Evolutionary conservation across 2,888 invertebrate genomes (phyloP), one percentile per base, ranked within the genome.

Genomic region (Nomada goodeniana): DNA sequence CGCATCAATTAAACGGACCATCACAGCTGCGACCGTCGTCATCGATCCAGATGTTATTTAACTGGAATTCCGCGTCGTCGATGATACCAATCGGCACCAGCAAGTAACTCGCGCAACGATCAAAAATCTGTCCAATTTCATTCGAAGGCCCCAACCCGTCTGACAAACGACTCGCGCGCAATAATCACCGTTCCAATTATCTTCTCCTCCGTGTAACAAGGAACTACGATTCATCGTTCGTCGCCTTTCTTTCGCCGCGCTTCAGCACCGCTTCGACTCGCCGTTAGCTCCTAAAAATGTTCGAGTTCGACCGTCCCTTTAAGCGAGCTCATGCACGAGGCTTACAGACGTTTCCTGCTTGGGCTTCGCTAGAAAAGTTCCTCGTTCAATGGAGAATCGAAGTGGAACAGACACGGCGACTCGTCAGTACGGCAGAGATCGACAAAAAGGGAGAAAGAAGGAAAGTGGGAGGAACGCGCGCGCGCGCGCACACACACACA

Each of bases 21-120:
- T 5, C 2, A 11, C 36, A 61, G n/a, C 42, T 20, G 9, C 20
- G 10, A 5, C 36, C 13, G 53, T 15, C 7, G 3, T 2, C 9
- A 50, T 7, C 50, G 20, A 18, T 67, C 53, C 15, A 67, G 52
- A 36, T 36, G 36, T 13, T 36, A 13, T 53, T 53, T 36, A 36
- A 36, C 53, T 29, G n/a, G n/a, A 52, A 29, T 52, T 53, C 11
- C 36, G 23, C 50, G 26, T 42, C 3, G 42, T 61, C 42, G n/a
- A 42, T 29, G 50, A 26, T 50, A n/a, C 20, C 26, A n/a, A 65
- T 52, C 64, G 29, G 5, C 5, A 2, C 3, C 23, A 23, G 18
- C 5, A 23, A 36, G 42, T 55, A 68, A 68, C 20, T 42, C 67
- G 10, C 36, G 55, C 53, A 55, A 53, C 42, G n/a, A 68, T 15